Conservation (phyloP, 2,888 invertebrate genomes). For the Apamea monoglypha region DNA sequence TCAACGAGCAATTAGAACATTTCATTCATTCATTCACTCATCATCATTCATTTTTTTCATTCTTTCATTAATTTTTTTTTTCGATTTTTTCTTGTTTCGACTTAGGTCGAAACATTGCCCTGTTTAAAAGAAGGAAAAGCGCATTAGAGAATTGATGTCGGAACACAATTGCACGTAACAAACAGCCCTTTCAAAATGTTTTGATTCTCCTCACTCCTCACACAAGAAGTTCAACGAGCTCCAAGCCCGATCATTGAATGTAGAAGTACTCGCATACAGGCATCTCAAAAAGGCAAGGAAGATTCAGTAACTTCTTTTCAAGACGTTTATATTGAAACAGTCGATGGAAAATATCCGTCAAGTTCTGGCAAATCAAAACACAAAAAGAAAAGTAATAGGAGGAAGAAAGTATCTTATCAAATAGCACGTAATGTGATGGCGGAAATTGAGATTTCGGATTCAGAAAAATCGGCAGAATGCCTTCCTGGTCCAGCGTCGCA, state of each 20-base stretch:
- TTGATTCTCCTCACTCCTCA: not conserved
- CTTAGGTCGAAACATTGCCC: too few relatives aligned
- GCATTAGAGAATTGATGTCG: not conserved
- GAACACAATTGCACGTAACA: not conserved
- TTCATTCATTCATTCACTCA: too few relatives aligned
- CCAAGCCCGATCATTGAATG: not conserved
- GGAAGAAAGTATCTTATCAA: not conserved
- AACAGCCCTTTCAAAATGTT: not conserved
- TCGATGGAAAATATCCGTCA: not conserved
- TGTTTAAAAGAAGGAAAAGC: too few relatives aligned
- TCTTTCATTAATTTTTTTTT: too few relatives aligned
- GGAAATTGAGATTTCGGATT: not conserved
- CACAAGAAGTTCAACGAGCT: not conserved
- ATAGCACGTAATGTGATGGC: not conserved
- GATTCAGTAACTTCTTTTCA: too few relatives aligned
- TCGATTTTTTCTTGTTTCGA: too few relatives aligned
- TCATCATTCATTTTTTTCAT: too few relatives aligned
- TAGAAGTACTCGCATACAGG: not conserved
- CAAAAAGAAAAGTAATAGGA: not conserved
- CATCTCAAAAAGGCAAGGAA: too few relatives aligned
- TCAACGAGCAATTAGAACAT: too few relatives aligned
- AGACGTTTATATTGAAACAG: not conserved
- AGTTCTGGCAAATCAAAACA: not conserved
- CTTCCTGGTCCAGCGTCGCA: not conserved
- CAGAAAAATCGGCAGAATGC: not conserved